Evolutionary conservation across 2,888 invertebrate genomes (phyloP).

Genomic region (Didymodactylos carnosus): DNA sequence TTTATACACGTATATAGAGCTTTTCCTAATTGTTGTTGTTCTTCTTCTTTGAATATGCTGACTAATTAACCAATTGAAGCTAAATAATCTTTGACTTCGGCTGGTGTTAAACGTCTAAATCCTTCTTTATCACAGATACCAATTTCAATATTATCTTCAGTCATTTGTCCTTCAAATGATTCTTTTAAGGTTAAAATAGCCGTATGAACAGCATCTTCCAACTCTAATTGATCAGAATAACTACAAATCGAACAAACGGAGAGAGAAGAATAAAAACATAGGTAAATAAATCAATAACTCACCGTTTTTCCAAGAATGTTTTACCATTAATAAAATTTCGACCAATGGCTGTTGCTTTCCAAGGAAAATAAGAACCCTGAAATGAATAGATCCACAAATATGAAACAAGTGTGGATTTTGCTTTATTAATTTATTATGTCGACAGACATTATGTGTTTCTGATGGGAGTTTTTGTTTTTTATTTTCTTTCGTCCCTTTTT

Average conservation of each 20-base stretch:
- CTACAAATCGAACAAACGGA: constrained; percentile 35
- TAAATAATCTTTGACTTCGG: constrained; percentile 85
- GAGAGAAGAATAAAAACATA: not conserved
- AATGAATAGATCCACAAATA: constrained; percentile 15
- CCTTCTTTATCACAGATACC: constrained; percentile 75
- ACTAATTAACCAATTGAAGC: constrained; percentile 43
- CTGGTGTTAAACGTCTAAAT: constrained; percentile 68
- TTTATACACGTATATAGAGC: no score
- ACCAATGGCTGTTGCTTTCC: constrained; percentile 99
- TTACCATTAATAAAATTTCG: constrained; percentile 94
- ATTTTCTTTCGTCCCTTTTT: no score
- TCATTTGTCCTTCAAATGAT: constrained; percentile 98
- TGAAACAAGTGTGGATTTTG: no score
- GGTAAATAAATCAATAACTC: constrained; percentile 11
- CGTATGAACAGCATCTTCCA: constrained; percentile 98
- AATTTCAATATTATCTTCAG: constrained; percentile 92
- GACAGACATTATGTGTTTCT: no score
- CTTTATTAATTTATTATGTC: no score
- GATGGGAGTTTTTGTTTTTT: no score
- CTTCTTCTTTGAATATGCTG: no score
- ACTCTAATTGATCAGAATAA: constrained; percentile 77
- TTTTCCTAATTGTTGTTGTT: no score
- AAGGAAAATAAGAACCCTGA: constrained; percentile 87
- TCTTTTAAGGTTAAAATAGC: constrained; percentile 92
- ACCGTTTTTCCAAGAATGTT: constrained; percentile 89